Base-by-base conservation (phyloP, 2,888 invertebrate genomes). In the Caenorhabditis plicata region DNA sequence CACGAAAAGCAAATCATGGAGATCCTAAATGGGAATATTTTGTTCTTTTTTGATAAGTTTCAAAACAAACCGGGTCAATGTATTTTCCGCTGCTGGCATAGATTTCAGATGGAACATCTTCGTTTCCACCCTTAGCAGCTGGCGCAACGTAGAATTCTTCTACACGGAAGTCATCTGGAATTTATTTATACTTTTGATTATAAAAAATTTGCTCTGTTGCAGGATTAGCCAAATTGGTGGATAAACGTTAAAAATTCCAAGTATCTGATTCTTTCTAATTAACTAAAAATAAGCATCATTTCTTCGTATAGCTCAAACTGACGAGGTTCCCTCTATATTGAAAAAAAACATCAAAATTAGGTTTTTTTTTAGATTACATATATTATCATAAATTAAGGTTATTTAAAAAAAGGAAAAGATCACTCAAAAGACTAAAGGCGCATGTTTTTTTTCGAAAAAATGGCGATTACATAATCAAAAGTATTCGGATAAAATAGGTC, bases 41-140 rank as follows among this genome's bases (percentile, higher is more conserved):
- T 9, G 20, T 7, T 15, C 1, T 35, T 23, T 20, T 31, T 35
- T 8, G 2, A 19, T 19, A 22, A 20, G 33, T 36, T 45, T 35
- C 9, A 23, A 25, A 19, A 19, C 87, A 86, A 85, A 92, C 92
- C 75, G 92, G 93, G 84, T 96, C 96, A 48, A 96, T 87, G 57
- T 94, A 90, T 81, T 92, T 92, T 40, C 94, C 94, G 53, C 91
- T 89, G 7, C 94, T 92, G 3, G 91, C 88, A 71, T 85, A 85
- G 76, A 92, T 91, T 11, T 89, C 87, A 77, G 89, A 89, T 64
- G 92, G 91, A 57, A 88, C 88, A 87, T 91, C 90, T 17, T 92
- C 92, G 68, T 90, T 87, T 81, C 88, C 70, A 32, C 58, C 58
- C 42, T 73, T 74, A n/a, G 64, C 73, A 2, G 76, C 69, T 31